These are phyloP conservation scores for Hemichromis elongatus DNA, from an alignment of 2,113 vertebrate species.

Conservation along the genomic window DNA sequence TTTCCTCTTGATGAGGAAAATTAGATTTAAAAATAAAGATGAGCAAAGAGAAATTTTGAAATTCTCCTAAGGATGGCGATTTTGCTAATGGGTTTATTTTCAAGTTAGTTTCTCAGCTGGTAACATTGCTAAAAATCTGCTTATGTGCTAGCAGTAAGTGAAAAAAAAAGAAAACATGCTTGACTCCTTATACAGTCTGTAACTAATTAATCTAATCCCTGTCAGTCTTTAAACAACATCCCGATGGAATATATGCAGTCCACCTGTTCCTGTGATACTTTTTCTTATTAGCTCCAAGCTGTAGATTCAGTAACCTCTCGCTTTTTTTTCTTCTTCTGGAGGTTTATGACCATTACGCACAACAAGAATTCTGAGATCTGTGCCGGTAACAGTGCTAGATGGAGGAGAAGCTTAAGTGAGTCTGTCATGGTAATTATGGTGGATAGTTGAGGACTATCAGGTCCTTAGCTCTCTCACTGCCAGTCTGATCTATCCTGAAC, in stretches of 20 bases:
- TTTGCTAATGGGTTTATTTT: conserved; percentile 18
- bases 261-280: conserved; percentile 29
- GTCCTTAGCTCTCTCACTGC: conserved; percentile 43
- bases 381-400: conserved; percentile 52
- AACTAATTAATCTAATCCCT: conserved; percentile 56
- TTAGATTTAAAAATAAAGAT: conserved; percentile 22
- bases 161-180: conserved; percentile 29
- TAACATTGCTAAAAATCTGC: conserved; percentile 19
- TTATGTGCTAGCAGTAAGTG: conserved; percentile 3
- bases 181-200: conserved; percentile 26
- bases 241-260: conserved; percentile 1
- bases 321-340: background rate
- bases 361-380: conserved; percentile 51
- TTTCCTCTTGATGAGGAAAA: conserved; percentile 13
- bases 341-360: conserved; percentile 25
- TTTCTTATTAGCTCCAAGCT: conserved; percentile 29
- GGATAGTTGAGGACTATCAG: conserved; percentile 62
- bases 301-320: conserved; percentile 11
- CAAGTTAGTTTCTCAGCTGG: conserved; percentile 21
- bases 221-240: conserved; percentile 43
- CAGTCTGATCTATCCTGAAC: conserved; percentile 45
- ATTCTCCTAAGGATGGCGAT: background rate
- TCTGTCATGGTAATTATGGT: conserved; percentile 68
- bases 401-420: conserved; percentile 65
- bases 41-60: conserved; percentile 1